phyloP scores from a whole-genome alignment of 1,140 invertebrate genomes.

The Medauroidea extradentata region DNA sequence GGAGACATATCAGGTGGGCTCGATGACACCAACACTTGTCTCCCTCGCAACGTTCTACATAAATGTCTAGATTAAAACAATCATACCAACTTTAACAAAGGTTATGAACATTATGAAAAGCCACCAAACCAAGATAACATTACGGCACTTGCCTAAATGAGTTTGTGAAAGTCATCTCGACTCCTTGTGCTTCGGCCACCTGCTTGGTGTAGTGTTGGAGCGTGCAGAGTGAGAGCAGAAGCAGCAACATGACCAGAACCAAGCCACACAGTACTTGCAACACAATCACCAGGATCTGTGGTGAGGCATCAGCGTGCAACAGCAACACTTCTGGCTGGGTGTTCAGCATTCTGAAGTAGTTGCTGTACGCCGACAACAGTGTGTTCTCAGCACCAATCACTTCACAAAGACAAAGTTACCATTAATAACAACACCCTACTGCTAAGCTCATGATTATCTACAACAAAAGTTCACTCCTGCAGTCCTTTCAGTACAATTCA shows the following conservation, averaged over 20 bases:
- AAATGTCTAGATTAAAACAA: constrained; percentile 45
- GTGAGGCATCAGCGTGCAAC: constrained; percentile 30
- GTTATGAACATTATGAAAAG: no score
- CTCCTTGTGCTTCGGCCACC: constrained; percentile 63
- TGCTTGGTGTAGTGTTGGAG: constrained; percentile 69
- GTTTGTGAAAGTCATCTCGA: constrained; percentile 66
- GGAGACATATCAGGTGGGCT: constrained; percentile 78
- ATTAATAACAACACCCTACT: constrained; percentile 2
- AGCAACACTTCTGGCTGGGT: constrained; percentile 36
- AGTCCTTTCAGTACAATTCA: no score
- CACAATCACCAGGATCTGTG: constrained; percentile 31
- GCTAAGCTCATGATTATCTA: no score
- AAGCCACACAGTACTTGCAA: constrained; percentile 54
- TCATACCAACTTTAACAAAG: constrained; percentile 9
- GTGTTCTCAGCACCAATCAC: constrained; percentile 27
- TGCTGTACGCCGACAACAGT: constrained; percentile 50
- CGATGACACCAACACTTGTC: constrained; percentile 59
- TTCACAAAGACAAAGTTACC: constrained; percentile 10
- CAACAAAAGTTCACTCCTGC: no score
- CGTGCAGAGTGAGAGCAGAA: constrained; percentile 62
- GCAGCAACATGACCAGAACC: constrained; percentile 58
- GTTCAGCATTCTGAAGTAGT: constrained; percentile 52
- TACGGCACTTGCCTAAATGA: constrained; percentile 54
- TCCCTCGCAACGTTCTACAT: constrained; percentile 56
- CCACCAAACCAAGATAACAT: no score